phyloP scores from a whole-genome alignment of 2,797 vertebrate genomes.

The Dicrostonyx torquatus region DNA sequence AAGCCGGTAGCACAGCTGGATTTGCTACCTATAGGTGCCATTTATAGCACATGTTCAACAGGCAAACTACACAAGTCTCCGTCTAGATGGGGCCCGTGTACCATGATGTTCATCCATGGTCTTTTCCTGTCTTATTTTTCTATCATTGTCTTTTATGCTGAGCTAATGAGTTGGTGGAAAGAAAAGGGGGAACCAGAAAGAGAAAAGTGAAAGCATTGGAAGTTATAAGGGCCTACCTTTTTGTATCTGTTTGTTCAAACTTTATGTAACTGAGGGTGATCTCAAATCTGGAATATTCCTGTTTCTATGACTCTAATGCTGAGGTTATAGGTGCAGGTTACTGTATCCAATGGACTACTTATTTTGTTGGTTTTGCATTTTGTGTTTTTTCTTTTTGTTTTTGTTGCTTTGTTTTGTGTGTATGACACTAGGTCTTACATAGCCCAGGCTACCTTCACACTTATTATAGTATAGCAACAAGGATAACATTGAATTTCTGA shows the following conservation, averaged over 20 bases:
- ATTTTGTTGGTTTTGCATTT: background rate
- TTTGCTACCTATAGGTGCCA: background rate
- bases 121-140: background rate
- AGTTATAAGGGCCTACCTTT: background rate
- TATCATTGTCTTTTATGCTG: background rate
- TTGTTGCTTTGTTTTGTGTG: too few species aligned
- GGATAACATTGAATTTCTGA: background rate
- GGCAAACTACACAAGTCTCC: background rate
- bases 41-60: background rate
- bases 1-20: background rate
- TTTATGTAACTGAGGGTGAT: background rate
- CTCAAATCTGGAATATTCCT: background rate
- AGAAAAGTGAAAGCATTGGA: background rate
- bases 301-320: background rate
- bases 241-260: background rate
- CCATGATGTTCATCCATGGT: background rate
- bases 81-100: background rate
- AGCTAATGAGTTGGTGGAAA: background rate
- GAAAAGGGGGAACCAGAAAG: background rate
- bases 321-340: background rate
- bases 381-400: background rate
- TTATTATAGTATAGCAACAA: background rate
- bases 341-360: background rate
- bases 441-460: background rate
- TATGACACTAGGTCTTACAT: background rate